A percentile compares a stretch with the other conserved stretches of the same genome.
These are phyloP conservation scores for Thymelicus sylvestris DNA, from an alignment of 2,888 invertebrate genomes.

Conservation along the genomic window DNA sequence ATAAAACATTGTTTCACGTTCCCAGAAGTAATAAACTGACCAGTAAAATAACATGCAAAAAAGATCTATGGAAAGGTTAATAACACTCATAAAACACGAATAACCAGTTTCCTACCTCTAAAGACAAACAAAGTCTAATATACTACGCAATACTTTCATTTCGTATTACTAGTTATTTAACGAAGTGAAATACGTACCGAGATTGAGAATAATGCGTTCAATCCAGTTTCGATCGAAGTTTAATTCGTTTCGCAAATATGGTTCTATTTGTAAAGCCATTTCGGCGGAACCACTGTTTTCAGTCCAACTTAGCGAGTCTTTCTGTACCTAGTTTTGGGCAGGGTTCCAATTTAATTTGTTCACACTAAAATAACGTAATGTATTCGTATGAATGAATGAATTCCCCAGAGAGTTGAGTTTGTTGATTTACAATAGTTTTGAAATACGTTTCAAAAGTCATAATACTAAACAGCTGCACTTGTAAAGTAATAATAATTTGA, in stretches of 20 bases:
- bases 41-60: no score
- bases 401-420: background rate
- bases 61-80: no score
- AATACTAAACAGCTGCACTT: background rate
- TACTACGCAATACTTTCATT: background rate
- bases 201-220: slow-evolving; percentile 62
- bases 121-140: background rate
- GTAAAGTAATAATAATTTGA: no score
- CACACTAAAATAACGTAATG: background rate
- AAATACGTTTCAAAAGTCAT: background rate
- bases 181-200: slow-evolving; percentile 56
- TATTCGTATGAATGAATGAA: background rate
- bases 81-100: no score
- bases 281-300: background rate
- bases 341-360: slow-evolving; percentile 2
- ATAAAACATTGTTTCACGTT: no score
- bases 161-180: background rate
- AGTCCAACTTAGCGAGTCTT: background rate
- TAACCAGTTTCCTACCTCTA: no score
- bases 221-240: slow-evolving; percentile 57
- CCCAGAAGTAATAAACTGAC: no score
- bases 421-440: background rate
- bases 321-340: slow-evolving; percentile 7
- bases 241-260: slow-evolving; percentile 49
- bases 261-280: slow-evolving; percentile 55